Percentiles rank a stretch among this genome's conserved stretches.
Conservation (phyloP, 2,797 vertebrate species). For the Pagetopsis macropterus region DNA sequence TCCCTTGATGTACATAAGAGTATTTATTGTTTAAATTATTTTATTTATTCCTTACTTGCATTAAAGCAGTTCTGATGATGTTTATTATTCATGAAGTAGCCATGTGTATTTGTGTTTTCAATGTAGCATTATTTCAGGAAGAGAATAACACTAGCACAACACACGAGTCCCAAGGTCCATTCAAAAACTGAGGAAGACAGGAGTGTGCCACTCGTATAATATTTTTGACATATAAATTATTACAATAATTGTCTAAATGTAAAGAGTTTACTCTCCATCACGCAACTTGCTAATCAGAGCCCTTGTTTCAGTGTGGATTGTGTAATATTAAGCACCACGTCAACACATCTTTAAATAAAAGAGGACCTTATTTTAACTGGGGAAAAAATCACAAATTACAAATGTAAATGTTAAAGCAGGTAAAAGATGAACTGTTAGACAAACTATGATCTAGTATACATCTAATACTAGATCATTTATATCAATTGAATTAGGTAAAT, state of each 20-base stretch:
- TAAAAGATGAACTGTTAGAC: background rate
- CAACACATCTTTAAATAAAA: background rate
- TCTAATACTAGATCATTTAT: background rate
- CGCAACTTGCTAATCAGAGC: background rate
- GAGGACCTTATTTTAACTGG: background rate
- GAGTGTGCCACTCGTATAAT: background rate
- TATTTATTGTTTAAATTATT: constrained; percentile 80
- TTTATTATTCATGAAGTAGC: constrained; percentile 72
- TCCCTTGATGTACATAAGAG: constrained; percentile 71
- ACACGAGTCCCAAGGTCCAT: background rate
- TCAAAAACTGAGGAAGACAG: background rate
- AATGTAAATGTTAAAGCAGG: too few relatives aligned
- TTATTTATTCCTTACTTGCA: constrained; percentile 82
- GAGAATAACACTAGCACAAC: too few relatives aligned
- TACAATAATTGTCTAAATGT: background rate
- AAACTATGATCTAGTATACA: background rate
- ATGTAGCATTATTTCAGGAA: constrained; percentile 21
- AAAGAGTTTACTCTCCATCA: background rate
- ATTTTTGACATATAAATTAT: background rate
- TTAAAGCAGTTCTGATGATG: constrained; percentile 67
- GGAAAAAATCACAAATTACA: background rate
- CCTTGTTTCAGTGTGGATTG: background rate
- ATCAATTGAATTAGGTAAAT: background rate
- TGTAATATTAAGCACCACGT: background rate
- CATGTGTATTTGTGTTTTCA: constrained; percentile 20